Evolutionary conservation across 2,888 invertebrate genomes (phyloP), one percentile per base, ranked within the genome.

Genomic region (Melanophora roralis): DNA sequence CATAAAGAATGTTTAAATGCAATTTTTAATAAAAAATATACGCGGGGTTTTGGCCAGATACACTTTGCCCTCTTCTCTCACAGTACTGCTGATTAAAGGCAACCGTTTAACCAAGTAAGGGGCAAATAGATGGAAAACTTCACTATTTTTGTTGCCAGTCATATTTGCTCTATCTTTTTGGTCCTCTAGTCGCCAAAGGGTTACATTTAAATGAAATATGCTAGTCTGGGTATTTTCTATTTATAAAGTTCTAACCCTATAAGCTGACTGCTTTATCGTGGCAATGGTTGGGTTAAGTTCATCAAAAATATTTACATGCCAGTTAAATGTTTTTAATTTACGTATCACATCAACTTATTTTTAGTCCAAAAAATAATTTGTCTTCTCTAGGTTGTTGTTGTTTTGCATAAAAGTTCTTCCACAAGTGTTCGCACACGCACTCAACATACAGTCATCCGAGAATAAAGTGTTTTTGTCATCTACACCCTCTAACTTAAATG

Each of bases 291-390:
- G 51, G 68, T 68, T 57, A 68, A 80, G 76, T 80, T 80, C 80
- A 80, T 80, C 80, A 80, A 80, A 80, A 57, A 80, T 72, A 80
- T 76, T 80, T 76, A 80, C 72, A 73, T 80, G 80, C 38, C 80
- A 80, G 80, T 76, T 80, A 76, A 76, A 80, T 76, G 80, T 76
- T 80, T 80, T 80, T 80, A 72, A 76, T 80, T 80, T 80, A 80
- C 75, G 75, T 79, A 72, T 80, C 75, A 72, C 71, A 60, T 72
- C 49, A 67, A 76, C 55, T 68, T 71, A 19, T 60, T 75, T 68
- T 27, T 55, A 47, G 55, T 16, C 60, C 76, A 76, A 64, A 76
- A 64, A 16, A 38, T 60, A 7, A 19, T 51, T 45, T 65, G 45
- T 32, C 16, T 19, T 51, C 38, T 6, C 21, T 3, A 23, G 38